A percentile compares a stretch with the other conserved stretches of the same genome.
Evolutionary conservation across 2,888 invertebrate species (phyloP).

Genomic region (Ennomos erosarius): DNA sequence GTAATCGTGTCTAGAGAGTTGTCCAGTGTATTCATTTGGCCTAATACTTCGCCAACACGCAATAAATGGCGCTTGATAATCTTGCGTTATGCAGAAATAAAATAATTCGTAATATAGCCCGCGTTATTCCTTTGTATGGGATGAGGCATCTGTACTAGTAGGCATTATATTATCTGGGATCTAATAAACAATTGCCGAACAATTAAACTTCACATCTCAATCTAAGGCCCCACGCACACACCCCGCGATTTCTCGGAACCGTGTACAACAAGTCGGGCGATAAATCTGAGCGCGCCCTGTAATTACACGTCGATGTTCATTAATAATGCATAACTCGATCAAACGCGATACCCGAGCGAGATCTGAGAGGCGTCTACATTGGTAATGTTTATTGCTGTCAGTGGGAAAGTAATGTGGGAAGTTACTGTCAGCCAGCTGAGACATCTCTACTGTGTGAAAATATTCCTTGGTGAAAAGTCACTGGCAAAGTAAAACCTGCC

Average conservation of each 20-base stretch:
- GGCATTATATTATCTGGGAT: no score
- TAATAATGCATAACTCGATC: slow-evolving; percentile 84
- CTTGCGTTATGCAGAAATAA: no score
- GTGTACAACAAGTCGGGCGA: slow-evolving; percentile 40
- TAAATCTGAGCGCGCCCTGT: slow-evolving; percentile 72
- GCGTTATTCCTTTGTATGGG: no score
- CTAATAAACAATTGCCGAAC: slow-evolving; percentile 25
- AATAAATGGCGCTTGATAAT: no score
- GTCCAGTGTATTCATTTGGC: no score
- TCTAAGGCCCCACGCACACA: slow-evolving; percentile 41
- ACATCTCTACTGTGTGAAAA: no score
- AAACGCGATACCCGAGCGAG: slow-evolving; percentile 56
- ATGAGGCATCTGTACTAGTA: no score
- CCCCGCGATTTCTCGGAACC: slow-evolving; percentile 36
- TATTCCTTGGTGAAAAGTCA: no score
- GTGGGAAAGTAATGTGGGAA: slow-evolving; percentile 38
- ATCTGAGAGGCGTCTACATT: slow-evolving; percentile 49
- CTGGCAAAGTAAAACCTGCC: no score
- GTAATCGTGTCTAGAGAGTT: no score
- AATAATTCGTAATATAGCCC: no score
- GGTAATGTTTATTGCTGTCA: slow-evolving; percentile 26
- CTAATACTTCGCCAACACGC: no score
- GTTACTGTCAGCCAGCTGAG: neutral
- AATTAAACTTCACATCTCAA: slow-evolving; percentile 39
- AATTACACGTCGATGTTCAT: slow-evolving; percentile 77